Evolutionary conservation across 2,888 invertebrate genomes (phyloP).

Genomic region (Phoronis australis): DNA sequence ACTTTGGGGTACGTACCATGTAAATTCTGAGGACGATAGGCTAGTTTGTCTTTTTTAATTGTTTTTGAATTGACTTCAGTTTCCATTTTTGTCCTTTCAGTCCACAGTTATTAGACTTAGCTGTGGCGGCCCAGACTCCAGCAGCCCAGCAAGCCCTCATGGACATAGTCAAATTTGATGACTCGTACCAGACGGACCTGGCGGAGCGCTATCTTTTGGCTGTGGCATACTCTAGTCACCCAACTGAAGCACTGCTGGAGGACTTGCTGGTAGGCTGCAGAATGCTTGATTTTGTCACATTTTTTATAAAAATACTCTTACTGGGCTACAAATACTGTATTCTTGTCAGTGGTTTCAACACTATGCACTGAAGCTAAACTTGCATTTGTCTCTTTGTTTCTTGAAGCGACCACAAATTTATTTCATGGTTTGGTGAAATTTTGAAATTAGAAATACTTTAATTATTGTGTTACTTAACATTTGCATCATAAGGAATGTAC

Average conservation of each 20-base stretch:
- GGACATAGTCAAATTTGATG: constrained; percentile 59
- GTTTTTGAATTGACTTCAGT: too few relatives aligned
- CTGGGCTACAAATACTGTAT: too few relatives aligned
- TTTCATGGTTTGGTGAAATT: too few relatives aligned
- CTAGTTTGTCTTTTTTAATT: too few relatives aligned
- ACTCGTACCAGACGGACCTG: constrained; percentile 56
- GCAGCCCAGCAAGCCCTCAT: constrained; percentile 66
- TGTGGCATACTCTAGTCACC: constrained; percentile 65
- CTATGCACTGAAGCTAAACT: too few relatives aligned
- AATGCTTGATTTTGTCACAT: too few relatives aligned
- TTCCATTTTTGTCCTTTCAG: constrained; percentile 37
- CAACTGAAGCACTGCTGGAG: constrained; percentile 57
- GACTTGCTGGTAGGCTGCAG: constrained; percentile 35
- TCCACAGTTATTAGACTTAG: constrained; percentile 65
- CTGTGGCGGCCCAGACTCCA: constrained; percentile 67
- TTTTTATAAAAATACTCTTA: too few relatives aligned
- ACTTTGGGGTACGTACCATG: too few relatives aligned
- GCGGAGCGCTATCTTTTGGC: constrained; percentile 73
- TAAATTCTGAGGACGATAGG: too few relatives aligned
- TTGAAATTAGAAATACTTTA: too few relatives aligned
- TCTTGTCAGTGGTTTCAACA: too few relatives aligned
- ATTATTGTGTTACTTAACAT: not conserved
- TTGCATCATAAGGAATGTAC: not conserved
- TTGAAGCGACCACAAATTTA: not conserved
- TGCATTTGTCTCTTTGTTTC: too few relatives aligned